Evolutionary conservation across 2,888 invertebrate genomes (phyloP), one percentile per base, ranked within the genome.

Genomic region (Heliconius ismenius): DNA sequence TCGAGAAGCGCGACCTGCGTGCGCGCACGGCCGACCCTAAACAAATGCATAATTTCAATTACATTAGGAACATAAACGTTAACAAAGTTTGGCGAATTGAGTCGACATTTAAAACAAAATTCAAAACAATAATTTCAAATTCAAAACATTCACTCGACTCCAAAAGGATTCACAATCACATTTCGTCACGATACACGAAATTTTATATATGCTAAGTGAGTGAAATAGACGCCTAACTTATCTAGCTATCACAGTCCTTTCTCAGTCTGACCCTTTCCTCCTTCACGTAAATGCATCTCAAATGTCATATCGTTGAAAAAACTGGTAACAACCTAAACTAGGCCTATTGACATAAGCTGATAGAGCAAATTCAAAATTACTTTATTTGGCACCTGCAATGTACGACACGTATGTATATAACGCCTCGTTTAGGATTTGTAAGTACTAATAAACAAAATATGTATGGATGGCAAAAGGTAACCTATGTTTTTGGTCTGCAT

Each of bases 211-310:
- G 89, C 92, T 92, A 92, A 92, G 87, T 91, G 92, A 93, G 93
- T 92, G 93, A 89, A 87, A 87, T 88, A 90, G 87, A 89, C 88
- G 87, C 89, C 91, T 94, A 92, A 92, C 92, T 89, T 94, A 93
- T 84, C 92, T 92, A 91, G 88, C 92, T 94, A 94, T 94, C 94
- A 94, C 94, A 94, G 94, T 94, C 93, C 94, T 91, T 90, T 91
- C 92, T 94, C 94, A 94, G 94, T 94, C 94, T 92, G 93, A 92
- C 91, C 93, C 92, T 90, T 93, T 91, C 92, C 93, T 83, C 83
- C 85, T 92, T 91, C 92, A 83, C 83, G 85, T 92, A 92, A 93
- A 93, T 92, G 93, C 92, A 90, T 91, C 88, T 89, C 91, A 87
- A 87, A 89, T 90, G 89, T 91, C 90, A 88, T 89, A 87, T 91